Evolutionary conservation across 2,113 vertebrate species (phyloP).

Genomic region (Eupsittula cactorum): DNA sequence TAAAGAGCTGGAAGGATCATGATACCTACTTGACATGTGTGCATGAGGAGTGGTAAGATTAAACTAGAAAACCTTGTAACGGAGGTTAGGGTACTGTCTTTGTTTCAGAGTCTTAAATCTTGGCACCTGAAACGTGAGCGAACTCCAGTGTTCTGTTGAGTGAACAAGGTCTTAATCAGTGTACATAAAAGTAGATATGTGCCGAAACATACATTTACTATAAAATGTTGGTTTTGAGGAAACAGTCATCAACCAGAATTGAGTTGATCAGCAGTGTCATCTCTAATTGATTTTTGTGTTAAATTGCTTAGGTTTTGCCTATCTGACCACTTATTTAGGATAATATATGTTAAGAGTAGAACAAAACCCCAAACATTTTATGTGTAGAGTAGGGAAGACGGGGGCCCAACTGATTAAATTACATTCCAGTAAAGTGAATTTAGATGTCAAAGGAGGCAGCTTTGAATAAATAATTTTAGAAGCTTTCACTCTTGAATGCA

Average conservation of each 20-base stretch:
- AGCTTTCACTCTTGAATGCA: neutral
- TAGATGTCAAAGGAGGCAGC: neutral
- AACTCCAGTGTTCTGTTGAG: neutral
- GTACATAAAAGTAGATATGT: accelerated
- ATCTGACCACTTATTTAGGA: slow-evolving; percentile 10
- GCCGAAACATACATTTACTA: neutral
- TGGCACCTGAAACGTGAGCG: neutral
- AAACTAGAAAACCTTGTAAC: neutral
- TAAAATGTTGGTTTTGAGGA: neutral
- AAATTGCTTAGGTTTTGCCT: neutral
- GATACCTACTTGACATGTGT: neutral
- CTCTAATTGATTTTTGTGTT: slow-evolving; percentile 18
- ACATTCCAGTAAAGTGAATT: slow-evolving; percentile 22
- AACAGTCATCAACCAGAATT: neutral
- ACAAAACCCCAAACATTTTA: neutral
- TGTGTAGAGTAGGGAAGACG: neutral
- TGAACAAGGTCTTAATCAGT: neutral
- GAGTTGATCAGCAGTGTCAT: neutral
- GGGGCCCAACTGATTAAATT: slow-evolving; percentile 14
- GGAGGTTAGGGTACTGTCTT: neutral
- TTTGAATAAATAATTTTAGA: neutral
- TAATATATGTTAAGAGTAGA: neutral
- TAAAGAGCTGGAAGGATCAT: neutral
- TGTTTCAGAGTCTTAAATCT: neutral
- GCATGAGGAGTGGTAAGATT: neutral